These are phyloP conservation scores for Heliconius hermathena DNA, from an alignment of 1,140 invertebrate species.

Conservation along the genomic window DNA sequence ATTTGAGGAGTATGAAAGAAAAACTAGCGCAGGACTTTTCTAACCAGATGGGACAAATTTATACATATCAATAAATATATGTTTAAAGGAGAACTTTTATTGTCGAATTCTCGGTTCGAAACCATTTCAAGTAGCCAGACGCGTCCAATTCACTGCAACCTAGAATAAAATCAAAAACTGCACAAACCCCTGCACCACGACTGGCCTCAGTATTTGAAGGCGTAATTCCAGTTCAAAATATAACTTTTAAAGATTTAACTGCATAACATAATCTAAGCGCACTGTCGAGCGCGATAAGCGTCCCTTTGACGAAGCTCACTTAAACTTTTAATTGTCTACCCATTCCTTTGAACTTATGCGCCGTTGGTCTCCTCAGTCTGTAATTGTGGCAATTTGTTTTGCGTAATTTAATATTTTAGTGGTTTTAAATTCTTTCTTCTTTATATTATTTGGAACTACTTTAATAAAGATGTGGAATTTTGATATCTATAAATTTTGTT, in stretches of 20 bases:
- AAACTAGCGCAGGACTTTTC: no score
- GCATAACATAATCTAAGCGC: conserved; percentile 35
- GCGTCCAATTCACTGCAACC: no score
- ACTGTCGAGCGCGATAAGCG: conserved; percentile 52
- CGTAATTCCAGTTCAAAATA: no score
- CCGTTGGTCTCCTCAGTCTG: conserved; percentile 24
- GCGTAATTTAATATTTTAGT: conserved; percentile 41
- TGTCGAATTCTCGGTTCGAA: no score
- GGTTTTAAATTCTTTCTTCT: conserved; percentile 22
- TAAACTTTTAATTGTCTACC: conserved; percentile 66
- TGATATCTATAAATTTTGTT: neutral
- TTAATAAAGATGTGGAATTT: neutral
- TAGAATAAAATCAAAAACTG: no score
- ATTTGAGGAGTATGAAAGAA: no score
- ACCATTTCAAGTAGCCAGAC: no score
- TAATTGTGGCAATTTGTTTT: conserved; percentile 40
- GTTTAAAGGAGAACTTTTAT: no score
- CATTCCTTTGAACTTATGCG: conserved; percentile 56
- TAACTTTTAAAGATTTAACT: neutral
- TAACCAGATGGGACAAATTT: no score
- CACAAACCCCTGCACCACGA: no score
- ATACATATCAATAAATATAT: no score
- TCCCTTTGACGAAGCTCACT: conserved; percentile 51
- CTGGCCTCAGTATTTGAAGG: no score
- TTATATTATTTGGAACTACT: neutral